Percentiles rank a stretch among this genome's conserved stretches.
These are phyloP conservation scores for Gobio gobio DNA, from an alignment of 2,113 vertebrate genomes.

Conservation along the genomic window DNA sequence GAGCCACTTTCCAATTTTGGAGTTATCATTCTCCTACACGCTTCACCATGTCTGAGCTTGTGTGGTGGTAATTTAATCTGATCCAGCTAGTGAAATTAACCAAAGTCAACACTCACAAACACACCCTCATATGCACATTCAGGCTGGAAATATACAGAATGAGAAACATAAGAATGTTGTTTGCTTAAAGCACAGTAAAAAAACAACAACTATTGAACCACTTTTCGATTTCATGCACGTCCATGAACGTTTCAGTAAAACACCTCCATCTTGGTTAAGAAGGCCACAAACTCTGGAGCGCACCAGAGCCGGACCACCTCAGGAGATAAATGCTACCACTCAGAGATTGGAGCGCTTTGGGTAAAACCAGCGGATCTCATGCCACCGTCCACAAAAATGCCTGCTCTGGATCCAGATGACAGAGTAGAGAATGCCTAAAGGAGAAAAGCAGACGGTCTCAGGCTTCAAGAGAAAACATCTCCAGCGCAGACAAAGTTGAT, in stretches of 20 bases:
- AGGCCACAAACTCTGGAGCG: constrained; percentile 31
- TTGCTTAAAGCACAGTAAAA: background rate
- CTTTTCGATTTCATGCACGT: constrained; percentile 12
- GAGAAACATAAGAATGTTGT: background rate
- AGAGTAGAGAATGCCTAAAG: constrained; percentile 48
- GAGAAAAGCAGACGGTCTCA: constrained; percentile 56
- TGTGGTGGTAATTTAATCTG: constrained; percentile 43
- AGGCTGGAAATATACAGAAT: background rate
- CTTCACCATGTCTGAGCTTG: constrained; percentile 44
- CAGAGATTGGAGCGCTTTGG: constrained; percentile 16
- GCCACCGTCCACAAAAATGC: constrained; percentile 64
- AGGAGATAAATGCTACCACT: constrained; percentile 65
- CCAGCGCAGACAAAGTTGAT: constrained; percentile 20
- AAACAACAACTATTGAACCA: background rate
- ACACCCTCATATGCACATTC: constrained; percentile 14
- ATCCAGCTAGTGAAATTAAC: constrained; percentile 37
- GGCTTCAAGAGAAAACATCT: constrained; percentile 49
- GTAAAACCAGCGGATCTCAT: constrained; percentile 49
- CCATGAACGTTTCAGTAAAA: constrained; percentile 37
- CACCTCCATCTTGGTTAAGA: constrained; percentile 34
- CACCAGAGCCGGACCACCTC: constrained; percentile 65
- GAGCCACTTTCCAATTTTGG: constrained; percentile 16
- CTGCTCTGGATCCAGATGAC: constrained; percentile 61
- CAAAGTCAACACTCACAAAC: constrained; percentile 35
- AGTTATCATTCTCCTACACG: constrained; percentile 27